Conservation (phyloP, 2,797 vertebrate genomes). For the Merluccius polli region DNA sequence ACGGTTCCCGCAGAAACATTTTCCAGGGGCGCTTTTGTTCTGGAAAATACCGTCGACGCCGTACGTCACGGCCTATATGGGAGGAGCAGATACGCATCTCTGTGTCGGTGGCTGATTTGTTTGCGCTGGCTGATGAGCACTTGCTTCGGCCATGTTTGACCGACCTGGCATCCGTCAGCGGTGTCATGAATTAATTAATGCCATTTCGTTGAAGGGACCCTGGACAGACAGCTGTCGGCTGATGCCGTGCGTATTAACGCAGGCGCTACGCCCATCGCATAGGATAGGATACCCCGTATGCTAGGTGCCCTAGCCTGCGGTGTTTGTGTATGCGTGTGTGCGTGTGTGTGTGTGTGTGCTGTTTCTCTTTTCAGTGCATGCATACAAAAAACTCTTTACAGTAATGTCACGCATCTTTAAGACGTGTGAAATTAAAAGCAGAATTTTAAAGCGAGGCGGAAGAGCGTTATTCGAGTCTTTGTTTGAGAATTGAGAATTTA, state of each 20-base stretch:
- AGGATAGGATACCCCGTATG: not conserved
- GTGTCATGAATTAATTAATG: conserved; percentile 1
- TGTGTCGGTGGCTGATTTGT: conserved; percentile 1
- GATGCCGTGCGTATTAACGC: not conserved
- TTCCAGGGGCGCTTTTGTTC: not conserved
- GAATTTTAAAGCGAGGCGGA: not conserved
- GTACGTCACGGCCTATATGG: too few species aligned
- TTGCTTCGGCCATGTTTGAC: not conserved
- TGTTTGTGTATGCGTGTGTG: not conserved
- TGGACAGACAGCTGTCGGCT: not conserved
- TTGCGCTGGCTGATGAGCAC: not conserved
- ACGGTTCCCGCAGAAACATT: not conserved
- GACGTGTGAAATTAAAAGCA: not conserved
- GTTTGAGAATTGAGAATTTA: not conserved
- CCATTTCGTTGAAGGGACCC: not conserved
- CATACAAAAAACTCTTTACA: not conserved
- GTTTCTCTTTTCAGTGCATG: not conserved
- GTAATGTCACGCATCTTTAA: not conserved
- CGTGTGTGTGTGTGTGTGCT: not conserved
- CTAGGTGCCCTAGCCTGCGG: not conserved
- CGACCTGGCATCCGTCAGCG: conserved; percentile 2
- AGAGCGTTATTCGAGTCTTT: not conserved
- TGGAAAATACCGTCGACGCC: not conserved
- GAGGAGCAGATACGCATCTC: not conserved
- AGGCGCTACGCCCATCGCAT: not conserved